Evolutionary conservation across 2,888 invertebrate genomes (phyloP).

Genomic region (Drosophila anomalata): DNA sequence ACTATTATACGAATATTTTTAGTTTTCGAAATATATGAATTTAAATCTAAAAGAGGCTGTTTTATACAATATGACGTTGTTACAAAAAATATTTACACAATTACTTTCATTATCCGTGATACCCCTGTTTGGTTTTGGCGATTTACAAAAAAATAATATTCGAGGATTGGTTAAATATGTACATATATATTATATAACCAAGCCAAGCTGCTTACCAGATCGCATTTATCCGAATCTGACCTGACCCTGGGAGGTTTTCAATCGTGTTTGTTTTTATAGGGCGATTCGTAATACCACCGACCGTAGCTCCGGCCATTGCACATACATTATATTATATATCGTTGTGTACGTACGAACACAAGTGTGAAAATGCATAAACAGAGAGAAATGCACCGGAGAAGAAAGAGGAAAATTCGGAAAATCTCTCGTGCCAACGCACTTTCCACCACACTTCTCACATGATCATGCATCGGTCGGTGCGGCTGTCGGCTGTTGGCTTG

Average conservation of each 20-base stretch:
- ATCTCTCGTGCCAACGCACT: conserved; percentile 29
- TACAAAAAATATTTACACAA: no score
- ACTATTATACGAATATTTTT: no score
- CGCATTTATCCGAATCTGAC: no score
- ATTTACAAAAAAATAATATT: no score
- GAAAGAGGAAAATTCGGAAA: conserved; percentile 8
- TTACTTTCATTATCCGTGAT: no score
- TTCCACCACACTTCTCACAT: conserved; percentile 56
- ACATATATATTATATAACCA: no score
- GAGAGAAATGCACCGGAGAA: conserved; percentile 61
- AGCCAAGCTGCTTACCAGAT: no score
- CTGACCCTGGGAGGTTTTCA: background rate
- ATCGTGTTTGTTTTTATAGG: conserved; percentile 67
- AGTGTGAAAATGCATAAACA: conserved; percentile 64
- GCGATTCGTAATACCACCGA: conserved; percentile 68
- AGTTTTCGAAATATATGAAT: no score
- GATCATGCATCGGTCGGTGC: conserved; percentile 36
- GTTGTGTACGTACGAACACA: conserved; percentile 11
- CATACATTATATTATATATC: conserved; percentile 7
- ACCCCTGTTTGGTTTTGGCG: no score
- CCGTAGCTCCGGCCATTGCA: conserved; percentile 5
- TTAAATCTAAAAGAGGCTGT: no score
- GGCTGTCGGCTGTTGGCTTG: conserved; percentile 44
- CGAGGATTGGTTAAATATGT: no score
- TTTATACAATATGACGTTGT: no score